Percentiles rank a stretch among this genome's conserved stretches.
Evolutionary conservation across 1,140 invertebrate genomes (phyloP).

Genomic region (Elysia chlorotica): DNA sequence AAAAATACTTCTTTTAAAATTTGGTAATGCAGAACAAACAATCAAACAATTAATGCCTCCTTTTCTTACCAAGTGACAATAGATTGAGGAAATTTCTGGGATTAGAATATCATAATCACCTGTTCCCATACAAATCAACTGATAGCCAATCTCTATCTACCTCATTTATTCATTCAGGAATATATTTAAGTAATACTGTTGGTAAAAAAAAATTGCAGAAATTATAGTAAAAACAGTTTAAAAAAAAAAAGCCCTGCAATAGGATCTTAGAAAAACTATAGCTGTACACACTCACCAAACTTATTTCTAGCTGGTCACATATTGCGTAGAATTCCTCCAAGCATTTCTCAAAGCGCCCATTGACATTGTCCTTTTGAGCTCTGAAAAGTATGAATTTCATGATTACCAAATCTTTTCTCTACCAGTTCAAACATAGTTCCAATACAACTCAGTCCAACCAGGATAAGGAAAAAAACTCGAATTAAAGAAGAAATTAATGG

Average conservation of each 20-base stretch:
- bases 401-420: background rate
- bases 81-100: no score
- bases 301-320: conserved; percentile 92
- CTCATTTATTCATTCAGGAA: no score
- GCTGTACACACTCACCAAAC: conserved; percentile 80
- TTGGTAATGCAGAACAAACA: background rate
- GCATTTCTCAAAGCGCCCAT: conserved; percentile 82
- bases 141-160: no score
- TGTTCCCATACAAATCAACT: no score
- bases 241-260: background rate
- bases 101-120: no score
- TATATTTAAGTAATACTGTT: no score
- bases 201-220: no score
- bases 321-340: conserved; percentile 93
- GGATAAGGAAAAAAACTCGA: background rate
- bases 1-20: background rate
- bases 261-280: background rate
- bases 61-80: no score
- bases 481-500: background rate
- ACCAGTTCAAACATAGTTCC: background rate
- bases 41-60: no score
- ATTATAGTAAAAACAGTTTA: background rate
- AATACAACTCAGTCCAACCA: background rate
- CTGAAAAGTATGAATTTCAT: conserved; percentile 45
- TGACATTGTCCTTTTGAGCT: conserved; percentile 79